phyloP scores from a whole-genome alignment of 1,140 invertebrate genomes.

The Drosophila cardini region DNA sequence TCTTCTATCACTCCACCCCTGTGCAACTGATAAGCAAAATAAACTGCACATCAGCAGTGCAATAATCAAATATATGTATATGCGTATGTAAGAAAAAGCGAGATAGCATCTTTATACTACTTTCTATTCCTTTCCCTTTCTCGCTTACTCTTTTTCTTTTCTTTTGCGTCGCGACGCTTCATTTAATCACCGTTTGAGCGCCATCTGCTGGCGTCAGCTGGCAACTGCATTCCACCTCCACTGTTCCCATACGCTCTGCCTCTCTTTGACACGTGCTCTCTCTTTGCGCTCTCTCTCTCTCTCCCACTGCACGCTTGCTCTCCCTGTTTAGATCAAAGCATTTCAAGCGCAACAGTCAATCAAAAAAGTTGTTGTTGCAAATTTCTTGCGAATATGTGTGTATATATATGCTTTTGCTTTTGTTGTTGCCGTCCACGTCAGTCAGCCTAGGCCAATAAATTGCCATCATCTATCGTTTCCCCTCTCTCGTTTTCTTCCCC shows the following conservation, averaged over 20 bases:
- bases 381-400: constrained; percentile 13
- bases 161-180: constrained; percentile 13
- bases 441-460: constrained; percentile 64
- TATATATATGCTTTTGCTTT: constrained; percentile 19
- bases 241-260: background rate
- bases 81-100: background rate
- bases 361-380: constrained; percentile 49
- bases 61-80: constrained; percentile 46
- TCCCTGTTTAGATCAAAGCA: constrained; percentile 65
- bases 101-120: constrained; percentile 52
- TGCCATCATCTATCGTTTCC: constrained; percentile 15
- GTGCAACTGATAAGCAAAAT: constrained; percentile 72
- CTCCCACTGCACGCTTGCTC: too few species aligned
- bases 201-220: constrained; percentile 61
- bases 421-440: constrained; percentile 46
- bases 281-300: constrained; percentile 5
- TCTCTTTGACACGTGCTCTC: background rate
- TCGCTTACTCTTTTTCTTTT: constrained; percentile 1
- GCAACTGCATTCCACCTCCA: constrained; percentile 9
- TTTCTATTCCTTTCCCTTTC: constrained; percentile 1
- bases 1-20: background rate
- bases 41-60: constrained; percentile 60
- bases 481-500: background rate
- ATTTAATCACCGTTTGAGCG: constrained; percentile 60
- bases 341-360: constrained; percentile 79